Percentiles rank a stretch among this genome's conserved stretches.
Evolutionary conservation across 2,113 vertebrate genomes (phyloP).

Genomic region (Epinephelus lanceolatus): DNA sequence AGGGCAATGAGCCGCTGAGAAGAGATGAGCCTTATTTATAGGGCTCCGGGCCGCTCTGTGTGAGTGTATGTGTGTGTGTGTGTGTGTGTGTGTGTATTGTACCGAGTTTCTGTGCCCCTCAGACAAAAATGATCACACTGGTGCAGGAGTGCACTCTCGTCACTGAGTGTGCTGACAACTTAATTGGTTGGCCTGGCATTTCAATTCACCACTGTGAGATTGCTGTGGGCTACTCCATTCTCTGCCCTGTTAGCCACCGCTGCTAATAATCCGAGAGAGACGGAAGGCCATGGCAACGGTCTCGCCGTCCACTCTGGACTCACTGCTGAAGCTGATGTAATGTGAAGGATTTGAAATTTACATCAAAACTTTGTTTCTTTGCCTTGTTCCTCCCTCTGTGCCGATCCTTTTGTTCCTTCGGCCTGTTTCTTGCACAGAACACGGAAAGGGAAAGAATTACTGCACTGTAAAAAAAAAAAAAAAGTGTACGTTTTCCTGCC

Average conservation of each 20-base stretch:
- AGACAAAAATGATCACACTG: conserved; percentile 66
- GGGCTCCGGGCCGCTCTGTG: conserved; percentile 32
- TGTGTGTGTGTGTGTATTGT: conserved; percentile 3
- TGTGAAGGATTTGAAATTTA: conserved; percentile 33
- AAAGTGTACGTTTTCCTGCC: no score
- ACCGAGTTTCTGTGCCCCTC: conserved; percentile 38
- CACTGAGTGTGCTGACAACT: conserved; percentile 78
- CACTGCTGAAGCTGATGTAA: conserved; percentile 27
- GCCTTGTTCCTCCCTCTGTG: neutral
- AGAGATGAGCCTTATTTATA: conserved; percentile 79
- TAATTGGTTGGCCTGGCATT: conserved; percentile 82
- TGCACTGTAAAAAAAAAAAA: neutral
- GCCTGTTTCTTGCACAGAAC: neutral
- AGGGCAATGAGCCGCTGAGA: conserved; percentile 77
- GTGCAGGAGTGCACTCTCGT: conserved; percentile 60
- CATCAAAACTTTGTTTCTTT: conserved; percentile 9
- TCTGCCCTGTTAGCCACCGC: conserved; percentile 72
- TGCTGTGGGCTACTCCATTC: conserved; percentile 71
- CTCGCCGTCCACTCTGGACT: neutral
- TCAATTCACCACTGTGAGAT: conserved; percentile 76
- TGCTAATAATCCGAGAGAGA: conserved; percentile 62
- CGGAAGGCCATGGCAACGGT: neutral
- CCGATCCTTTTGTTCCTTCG: neutral
- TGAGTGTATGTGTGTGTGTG: conserved; percentile 36
- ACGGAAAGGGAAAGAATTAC: neutral